These are phyloP conservation scores for Delia radicum DNA, from an alignment of 1,140 invertebrate genomes.

Conservation along the genomic window DNA sequence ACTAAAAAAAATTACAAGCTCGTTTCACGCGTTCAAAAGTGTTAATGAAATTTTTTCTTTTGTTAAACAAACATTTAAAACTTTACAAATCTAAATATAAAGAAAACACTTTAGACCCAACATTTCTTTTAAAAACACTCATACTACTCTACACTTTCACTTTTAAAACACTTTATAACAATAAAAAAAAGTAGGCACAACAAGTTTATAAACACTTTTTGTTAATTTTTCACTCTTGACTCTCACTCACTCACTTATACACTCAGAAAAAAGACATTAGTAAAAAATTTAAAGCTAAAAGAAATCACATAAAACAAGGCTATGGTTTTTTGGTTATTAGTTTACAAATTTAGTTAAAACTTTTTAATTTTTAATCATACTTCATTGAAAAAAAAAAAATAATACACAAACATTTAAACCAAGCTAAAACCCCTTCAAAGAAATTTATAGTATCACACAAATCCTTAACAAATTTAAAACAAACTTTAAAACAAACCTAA, in stretches of 20 bases:
- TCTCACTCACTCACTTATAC: background rate
- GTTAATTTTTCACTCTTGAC: background rate
- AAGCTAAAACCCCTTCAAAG: background rate
- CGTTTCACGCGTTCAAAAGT: conserved; percentile 22
- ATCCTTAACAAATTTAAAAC: background rate
- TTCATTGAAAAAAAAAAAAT: background rate
- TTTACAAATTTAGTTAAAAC: too few species aligned
- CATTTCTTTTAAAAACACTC: background rate
- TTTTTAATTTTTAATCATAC: too few species aligned
- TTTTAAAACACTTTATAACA: background rate
- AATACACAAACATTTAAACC: background rate
- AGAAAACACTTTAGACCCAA: background rate
- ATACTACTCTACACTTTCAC: background rate
- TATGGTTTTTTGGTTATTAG: background rate
- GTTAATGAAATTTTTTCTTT: conserved; percentile 10
- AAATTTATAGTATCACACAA: background rate
- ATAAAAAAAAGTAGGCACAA: background rate
- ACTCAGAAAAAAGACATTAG: background rate
- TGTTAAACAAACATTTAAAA: background rate
- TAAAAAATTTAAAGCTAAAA: background rate
- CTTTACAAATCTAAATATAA: background rate
- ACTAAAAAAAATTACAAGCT: conserved; percentile 8
- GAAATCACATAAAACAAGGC: background rate
- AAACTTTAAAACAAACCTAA: background rate
- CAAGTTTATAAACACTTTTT: background rate